phyloP scores from a whole-genome alignment of 2,797 vertebrate genomes.

The Catharus ustulatus region DNA sequence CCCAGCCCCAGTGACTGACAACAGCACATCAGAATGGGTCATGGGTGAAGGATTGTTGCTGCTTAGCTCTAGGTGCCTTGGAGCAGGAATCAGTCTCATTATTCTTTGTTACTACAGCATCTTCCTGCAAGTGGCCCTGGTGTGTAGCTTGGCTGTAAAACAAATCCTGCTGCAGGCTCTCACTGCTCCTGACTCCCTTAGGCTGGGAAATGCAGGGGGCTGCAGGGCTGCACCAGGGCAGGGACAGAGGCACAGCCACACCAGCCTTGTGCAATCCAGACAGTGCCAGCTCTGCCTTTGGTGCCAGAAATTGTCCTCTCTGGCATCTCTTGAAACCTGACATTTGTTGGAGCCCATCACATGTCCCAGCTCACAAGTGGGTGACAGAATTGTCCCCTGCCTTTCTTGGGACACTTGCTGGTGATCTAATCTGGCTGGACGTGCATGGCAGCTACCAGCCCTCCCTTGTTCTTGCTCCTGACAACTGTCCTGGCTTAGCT shows the following conservation, averaged over 20 bases:
- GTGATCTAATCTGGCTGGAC: neutral
- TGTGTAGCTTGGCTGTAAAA: neutral
- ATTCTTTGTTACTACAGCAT: neutral
- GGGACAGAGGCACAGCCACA: neutral
- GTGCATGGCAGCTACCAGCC: neutral
- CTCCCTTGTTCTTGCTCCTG: neutral
- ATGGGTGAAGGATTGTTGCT: neutral
- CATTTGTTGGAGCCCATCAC: fast-evolving
- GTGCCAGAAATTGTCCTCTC: neutral
- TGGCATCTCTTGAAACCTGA: neutral
- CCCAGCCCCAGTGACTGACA: neutral
- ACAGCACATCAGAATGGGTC: fast-evolving
- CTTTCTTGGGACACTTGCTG: neutral
- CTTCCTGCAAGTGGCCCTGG: neutral
- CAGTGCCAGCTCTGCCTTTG: neutral
- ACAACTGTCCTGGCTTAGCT: neutral
- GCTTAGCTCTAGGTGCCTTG: neutral
- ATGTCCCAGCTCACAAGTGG: neutral
- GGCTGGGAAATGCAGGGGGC: neutral
- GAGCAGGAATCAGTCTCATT: neutral
- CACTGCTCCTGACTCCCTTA: neutral
- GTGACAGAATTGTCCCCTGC: neutral
- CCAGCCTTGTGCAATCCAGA: fast-evolving
- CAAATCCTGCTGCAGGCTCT: neutral
- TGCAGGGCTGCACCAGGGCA: neutral